Evolutionary conservation across 2,113 vertebrate species (phyloP), one percentile per base, ranked within the genome.

Genomic region (Dendropsophus ebraccatus): DNA sequence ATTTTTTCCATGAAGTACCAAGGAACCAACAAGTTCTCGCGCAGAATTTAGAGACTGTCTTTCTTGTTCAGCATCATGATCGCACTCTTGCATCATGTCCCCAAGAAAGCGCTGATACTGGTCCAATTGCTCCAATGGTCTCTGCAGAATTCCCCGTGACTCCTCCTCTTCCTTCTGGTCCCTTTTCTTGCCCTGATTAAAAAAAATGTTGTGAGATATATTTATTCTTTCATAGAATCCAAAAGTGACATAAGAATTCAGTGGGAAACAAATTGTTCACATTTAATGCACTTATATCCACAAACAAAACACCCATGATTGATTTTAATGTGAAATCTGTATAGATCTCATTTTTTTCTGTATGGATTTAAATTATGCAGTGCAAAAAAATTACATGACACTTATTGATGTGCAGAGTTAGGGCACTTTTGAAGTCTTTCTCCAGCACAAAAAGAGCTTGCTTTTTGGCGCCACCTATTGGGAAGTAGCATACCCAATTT

Each of bases 1-100:
- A 91, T 97, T 95, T 89, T 95, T 92, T 86, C 97, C 96, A 13
- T 95, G 94, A n/a, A 90, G 92, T 90, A 96, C 95, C 89, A 93
- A 94, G 81, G 96, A 94, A 82, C 89, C 92, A 50, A 98, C 93
- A 89, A 96, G 90, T 81, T 95, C 95, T 88, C 95, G 90, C 60
- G 96, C 95, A 52, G 94, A 94, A 87, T 94, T 93, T 1, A 93
- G 89, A 47, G 91, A 89, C 82, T 91, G 92, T 49, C 91, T 89
- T 74, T 93, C 92, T 5, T 91, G 91, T 52, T 83, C 89, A 0
- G 32, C 87, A 0, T 96, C 94, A 49, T 94, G 92, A 13, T 95
- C 95, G 35, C 94, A 95, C 62, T 97, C 92, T 1, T 92, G 92
- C 0, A 95, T 93, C 89, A 98, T 92, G 88, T 97, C 96, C 88